Evolutionary conservation across 2,797 vertebrate species (phyloP), one percentile per base, ranked within the genome.

Genomic region (Lagodon rhomboides): DNA sequence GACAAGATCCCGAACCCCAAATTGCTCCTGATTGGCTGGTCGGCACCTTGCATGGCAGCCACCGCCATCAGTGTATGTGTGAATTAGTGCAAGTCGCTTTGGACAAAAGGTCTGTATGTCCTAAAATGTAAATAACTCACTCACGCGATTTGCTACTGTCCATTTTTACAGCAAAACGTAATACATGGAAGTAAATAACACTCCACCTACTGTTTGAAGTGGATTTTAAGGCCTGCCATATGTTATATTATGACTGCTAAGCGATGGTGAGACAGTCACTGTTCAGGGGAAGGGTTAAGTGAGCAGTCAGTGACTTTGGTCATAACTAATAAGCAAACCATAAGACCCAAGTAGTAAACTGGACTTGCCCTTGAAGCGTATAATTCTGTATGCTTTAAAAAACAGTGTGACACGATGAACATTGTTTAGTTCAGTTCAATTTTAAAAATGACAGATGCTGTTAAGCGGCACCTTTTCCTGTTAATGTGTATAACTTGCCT

Each of bases 401-500:
- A n/a, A 16, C 18, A 16, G 59, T 9, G 50, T 62, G 22, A 20
- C 56, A 54, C 8, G 23, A 73, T 13, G 44, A 68, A 41, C 47
- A 53, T 78, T n/a, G 65, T 80, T 71, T 61, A 27, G 34, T 34
- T 34, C 34, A 34, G 34, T 75, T 70, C 60, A 25, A 34, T 34
- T 9, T 7, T 8, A 34, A 34, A 34, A 17, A 22, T 61, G 47
- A 61, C 64, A 17, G 2, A 63, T 73, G 60, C 73, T 49, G 64
- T 60, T 77, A 82, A 85, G 81, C 54, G 70, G 73, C 77, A 84
- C 62, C 58, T 63, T 46, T 68, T 56, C 17, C 62, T 30, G 71
- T 51, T 38, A 60, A 66, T 62, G 71, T 79, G 73, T 68, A 67
- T 77, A 46, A 80, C 79, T 80, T 58, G 82, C 72, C 73, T 87